These are phyloP conservation scores for Drosophila mayaguana DNA, from an alignment of 2,888 invertebrate genomes.

Conservation along the genomic window DNA sequence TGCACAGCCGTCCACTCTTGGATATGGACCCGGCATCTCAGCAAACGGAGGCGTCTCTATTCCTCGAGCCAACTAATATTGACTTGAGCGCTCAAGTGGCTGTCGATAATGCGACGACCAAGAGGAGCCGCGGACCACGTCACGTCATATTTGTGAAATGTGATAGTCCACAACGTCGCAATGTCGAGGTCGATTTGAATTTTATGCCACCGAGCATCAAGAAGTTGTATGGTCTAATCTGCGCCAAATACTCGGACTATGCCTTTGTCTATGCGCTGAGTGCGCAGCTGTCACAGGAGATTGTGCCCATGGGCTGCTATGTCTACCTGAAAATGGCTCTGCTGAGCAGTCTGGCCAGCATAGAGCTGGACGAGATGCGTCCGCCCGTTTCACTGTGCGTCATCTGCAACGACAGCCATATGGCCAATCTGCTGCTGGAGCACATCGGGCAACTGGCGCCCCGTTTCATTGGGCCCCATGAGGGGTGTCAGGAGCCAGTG, in stretches of 20 bases:
- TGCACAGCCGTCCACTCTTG: constrained; percentile 23
- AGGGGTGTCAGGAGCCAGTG: constrained; percentile 61
- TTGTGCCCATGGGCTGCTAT: constrained; percentile 84
- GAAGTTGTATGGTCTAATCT: constrained; percentile 74
- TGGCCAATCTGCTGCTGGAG: constrained; percentile 76
- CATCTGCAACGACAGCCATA: constrained; percentile 76
- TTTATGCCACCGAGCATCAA: constrained; percentile 62
- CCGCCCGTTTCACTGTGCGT: constrained; percentile 82
- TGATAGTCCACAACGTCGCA: not conserved
- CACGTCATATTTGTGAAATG: constrained; percentile 32
- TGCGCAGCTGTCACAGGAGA: constrained; percentile 83
- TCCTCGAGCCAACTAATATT: not conserved
- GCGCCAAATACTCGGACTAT: constrained; percentile 82
- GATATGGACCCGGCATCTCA: constrained; percentile 40
- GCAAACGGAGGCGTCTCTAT: constrained; percentile 4
- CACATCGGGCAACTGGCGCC: constrained; percentile 78
- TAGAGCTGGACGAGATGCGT: constrained; percentile 74
- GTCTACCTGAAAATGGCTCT: constrained; percentile 85
- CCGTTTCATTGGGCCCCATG: constrained; percentile 81
- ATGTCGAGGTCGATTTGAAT: constrained; percentile 44
- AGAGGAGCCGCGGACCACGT: not conserved
- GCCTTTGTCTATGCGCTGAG: constrained; percentile 84
- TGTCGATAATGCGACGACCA: not conserved
- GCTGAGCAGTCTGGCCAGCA: constrained; percentile 84
- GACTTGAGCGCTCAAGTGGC: not conserved